Percentiles rank a stretch among this genome's conserved stretches.
These are phyloP conservation scores for Enteromius argenteus DNA, from an alignment of 2,797 vertebrate genomes.

Conservation along the genomic window DNA sequence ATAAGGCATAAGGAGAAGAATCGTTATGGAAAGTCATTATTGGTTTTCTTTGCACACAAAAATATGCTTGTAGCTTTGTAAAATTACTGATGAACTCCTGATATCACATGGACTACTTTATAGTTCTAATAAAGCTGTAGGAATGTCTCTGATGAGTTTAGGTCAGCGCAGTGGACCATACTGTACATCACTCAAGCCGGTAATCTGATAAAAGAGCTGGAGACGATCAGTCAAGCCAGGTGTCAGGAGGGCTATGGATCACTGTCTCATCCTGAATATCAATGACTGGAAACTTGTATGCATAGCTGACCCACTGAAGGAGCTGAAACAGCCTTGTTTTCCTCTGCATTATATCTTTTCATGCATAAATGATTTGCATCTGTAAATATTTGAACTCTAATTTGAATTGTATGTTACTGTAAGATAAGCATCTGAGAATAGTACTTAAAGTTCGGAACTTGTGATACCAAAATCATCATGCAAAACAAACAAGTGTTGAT, in stretches of 20 bases:
- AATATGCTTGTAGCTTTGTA: no score
- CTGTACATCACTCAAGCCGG: constrained; percentile 41
- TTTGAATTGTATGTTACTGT: neutral
- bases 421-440: neutral
- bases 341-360: neutral
- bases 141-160: neutral
- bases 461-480: neutral
- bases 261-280: constrained; percentile 54
- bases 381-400: neutral
- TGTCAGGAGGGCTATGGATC: constrained; percentile 55
- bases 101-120: no score
- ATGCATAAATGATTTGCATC: neutral
- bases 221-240: constrained; percentile 58
- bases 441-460: neutral
- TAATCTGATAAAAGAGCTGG: constrained; percentile 64
- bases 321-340: neutral
- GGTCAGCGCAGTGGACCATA: neutral
- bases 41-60: no score
- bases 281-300: constrained; percentile 27
- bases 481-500: neutral
- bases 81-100: no score
- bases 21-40: no score
- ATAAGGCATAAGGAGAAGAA: no score
- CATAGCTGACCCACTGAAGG: neutral
- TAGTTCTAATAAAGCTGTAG: neutral